A percentile compares a stretch with the other conserved stretches of the same genome.
Conservation (phyloP, 2,888 invertebrate species). For the Spilarctia lutea region DNA sequence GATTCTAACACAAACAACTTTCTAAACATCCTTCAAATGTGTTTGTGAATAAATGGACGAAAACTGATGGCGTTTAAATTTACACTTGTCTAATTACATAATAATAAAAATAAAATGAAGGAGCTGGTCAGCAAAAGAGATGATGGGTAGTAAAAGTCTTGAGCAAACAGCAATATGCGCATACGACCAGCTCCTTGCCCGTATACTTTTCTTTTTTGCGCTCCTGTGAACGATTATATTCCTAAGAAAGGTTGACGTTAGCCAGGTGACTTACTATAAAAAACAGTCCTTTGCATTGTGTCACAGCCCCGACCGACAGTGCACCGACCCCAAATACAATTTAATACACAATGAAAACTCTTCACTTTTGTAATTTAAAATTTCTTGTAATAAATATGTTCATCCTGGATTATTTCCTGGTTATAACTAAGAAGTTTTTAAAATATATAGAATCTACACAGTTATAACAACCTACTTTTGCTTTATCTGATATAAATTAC, state of each 20-base stretch:
- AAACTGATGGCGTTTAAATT: slow-evolving; percentile 13
- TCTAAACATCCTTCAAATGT: slow-evolving; percentile 53
- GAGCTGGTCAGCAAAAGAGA: neutral
- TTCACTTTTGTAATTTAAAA: neutral
- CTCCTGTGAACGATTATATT: neutral
- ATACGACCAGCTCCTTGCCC: neutral
- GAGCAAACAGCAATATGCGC: neutral
- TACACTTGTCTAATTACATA: neutral
- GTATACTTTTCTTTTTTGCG: neutral
- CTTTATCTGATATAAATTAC: neutral
- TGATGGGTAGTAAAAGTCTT: neutral
- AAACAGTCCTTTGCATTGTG: neutral
- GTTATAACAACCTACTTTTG: neutral
- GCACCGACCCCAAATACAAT: neutral
- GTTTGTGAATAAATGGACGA: slow-evolving; percentile 38
- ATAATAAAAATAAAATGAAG: neutral
- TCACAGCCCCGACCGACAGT: neutral
- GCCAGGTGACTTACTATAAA: neutral
- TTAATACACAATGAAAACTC: neutral
- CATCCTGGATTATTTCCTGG: neutral
- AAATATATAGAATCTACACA: neutral
- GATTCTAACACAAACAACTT: slow-evolving; percentile 54
- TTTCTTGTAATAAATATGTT: neutral
- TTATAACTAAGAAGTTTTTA: neutral
- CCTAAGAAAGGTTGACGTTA: neutral